Evolutionary conservation across 2,113 vertebrate genomes (phyloP).

Genomic region (Scatophagus argus): DNA sequence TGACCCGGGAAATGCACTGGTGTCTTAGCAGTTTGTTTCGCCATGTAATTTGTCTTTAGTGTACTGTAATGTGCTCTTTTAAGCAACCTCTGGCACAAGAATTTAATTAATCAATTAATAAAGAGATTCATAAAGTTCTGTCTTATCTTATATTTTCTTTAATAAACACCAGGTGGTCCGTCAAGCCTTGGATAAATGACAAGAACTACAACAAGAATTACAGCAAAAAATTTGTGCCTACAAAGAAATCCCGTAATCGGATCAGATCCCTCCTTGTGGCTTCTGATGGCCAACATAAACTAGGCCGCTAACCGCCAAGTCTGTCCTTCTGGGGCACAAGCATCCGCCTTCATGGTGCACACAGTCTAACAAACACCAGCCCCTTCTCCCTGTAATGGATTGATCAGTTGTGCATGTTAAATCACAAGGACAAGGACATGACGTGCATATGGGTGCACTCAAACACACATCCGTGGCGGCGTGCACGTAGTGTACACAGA

Average conservation of each 20-base stretch:
- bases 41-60: too few species aligned
- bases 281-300: slow-evolving; percentile 39
- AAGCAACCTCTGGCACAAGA: too few species aligned
- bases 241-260: slow-evolving; percentile 7
- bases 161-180: not conserved
- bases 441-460: slow-evolving; percentile 25
- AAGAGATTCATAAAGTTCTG: too few species aligned
- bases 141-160: too few species aligned
- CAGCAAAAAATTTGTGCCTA: not conserved
- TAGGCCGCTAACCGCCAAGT: slow-evolving; percentile 33
- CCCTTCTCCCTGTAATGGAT: slow-evolving; percentile 34
- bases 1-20: too few species aligned
- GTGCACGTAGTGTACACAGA: slow-evolving; percentile 22
- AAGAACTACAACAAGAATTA: not conserved
- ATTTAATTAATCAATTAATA: too few species aligned
- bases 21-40: too few species aligned
- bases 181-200: slow-evolving; percentile 1
- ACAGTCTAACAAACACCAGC: slow-evolving; percentile 10
- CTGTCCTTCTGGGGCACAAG: slow-evolving; percentile 57
- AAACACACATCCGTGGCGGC: not conserved
- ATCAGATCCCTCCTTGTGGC: slow-evolving; percentile 14
- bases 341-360: not conserved
- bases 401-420: slow-evolving; percentile 57
- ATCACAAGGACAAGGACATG: slow-evolving; percentile 57
- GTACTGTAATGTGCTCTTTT: too few species aligned